Evolutionary conservation across 2,888 invertebrate species (phyloP).

Genomic region (Scaptomyza polygonia): DNA sequence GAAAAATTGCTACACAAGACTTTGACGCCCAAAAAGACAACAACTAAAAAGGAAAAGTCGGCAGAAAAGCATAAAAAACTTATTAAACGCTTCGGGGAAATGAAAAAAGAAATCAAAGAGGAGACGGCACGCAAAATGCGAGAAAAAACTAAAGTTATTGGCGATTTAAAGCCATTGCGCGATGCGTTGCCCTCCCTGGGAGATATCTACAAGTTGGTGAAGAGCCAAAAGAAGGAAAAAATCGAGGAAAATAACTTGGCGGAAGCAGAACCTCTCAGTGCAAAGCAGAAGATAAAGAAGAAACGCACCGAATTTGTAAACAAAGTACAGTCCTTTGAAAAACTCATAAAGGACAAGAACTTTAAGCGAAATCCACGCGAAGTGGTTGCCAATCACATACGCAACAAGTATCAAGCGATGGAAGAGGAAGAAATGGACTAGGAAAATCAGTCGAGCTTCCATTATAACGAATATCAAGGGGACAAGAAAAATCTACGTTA

Average conservation of each 20-base stretch:
- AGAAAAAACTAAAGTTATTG: conserved; percentile 76
- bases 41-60: conserved; percentile 81
- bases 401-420: conserved; percentile 77
- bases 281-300: conserved; percentile 75
- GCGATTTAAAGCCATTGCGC: conserved; percentile 80
- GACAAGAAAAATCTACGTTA: too few relatives aligned
- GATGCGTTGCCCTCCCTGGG: conserved; percentile 83
- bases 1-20: conserved; percentile 73
- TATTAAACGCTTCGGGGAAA: conserved; percentile 74
- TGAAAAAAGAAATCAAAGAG: conserved; percentile 76
- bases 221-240: conserved; percentile 58
- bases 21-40: conserved; percentile 66
- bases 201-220: conserved; percentile 76
- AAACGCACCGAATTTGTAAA: conserved; percentile 73
- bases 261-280: conserved; percentile 54
- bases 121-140: conserved; percentile 74
- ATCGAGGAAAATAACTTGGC: conserved; percentile 41
- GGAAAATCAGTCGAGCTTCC: too few relatives aligned
- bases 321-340: conserved; percentile 73
- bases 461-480: too few relatives aligned
- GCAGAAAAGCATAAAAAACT: conserved; percentile 78
- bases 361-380: conserved; percentile 82
- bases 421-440: conserved; percentile 37
- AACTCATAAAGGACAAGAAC: conserved; percentile 78
- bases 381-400: conserved; percentile 77